Conservation (phyloP, 1,140 invertebrate genomes). For the Anastrepha obliqua region DNA sequence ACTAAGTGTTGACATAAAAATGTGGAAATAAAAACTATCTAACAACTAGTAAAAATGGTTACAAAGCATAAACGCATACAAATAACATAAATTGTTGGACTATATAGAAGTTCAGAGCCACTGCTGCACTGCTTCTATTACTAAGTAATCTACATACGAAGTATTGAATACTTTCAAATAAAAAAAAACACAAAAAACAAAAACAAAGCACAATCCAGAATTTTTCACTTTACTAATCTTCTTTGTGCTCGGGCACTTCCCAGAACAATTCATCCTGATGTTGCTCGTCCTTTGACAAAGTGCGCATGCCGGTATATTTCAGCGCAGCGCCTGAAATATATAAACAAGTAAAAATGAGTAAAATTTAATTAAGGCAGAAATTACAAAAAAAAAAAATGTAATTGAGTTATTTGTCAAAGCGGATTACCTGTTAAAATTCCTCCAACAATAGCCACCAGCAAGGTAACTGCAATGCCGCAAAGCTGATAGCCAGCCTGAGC, state of each 20-base stretch:
- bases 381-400: neutral
- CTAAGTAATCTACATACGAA: neutral
- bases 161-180: neutral
- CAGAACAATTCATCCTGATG: conserved; percentile 77
- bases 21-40: neutral
- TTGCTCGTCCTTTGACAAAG: conserved; percentile 76
- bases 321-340: conserved; percentile 74
- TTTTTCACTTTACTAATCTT: conserved; percentile 69
- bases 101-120: neutral
- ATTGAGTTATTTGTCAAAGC: too few relatives aligned
- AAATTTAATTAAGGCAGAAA: neutral
- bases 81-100: neutral
- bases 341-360: neutral
- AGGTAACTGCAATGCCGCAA: conserved; percentile 82
- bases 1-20: neutral
- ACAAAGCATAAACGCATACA: neutral
- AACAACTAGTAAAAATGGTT: neutral
- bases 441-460: conserved; percentile 83
- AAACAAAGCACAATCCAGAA: neutral
- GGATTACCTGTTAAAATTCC: conserved; percentile 86
- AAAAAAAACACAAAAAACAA: neutral
- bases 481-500: conserved; percentile 89
- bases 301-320: conserved; percentile 73
- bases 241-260: conserved; percentile 75
- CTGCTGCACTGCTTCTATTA: neutral